Percentiles rank a stretch among this genome's conserved stretches.
Conservation (phyloP, 2,797 vertebrate species). For the Megalops cyprinoides region DNA sequence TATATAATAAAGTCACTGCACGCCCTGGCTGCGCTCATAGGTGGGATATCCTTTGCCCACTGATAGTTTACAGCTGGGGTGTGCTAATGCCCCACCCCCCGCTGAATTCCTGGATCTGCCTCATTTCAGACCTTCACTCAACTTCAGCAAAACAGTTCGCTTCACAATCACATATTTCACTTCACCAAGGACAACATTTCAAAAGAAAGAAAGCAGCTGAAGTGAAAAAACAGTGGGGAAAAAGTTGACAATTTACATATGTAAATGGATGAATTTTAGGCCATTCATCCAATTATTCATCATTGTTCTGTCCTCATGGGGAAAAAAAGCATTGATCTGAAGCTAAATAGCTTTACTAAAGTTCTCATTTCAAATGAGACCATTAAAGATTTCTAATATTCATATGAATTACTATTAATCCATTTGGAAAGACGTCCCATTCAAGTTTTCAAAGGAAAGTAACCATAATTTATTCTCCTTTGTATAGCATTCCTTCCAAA, state of each 20-base stretch:
- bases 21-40: not conserved
- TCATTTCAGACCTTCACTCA: constrained; percentile 10
- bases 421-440: not conserved
- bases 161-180: not conserved
- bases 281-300: no score
- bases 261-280: no score
- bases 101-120: constrained; percentile 15
- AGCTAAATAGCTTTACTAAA: not conserved
- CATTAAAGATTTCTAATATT: not conserved
- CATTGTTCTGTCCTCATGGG: no score
- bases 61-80: constrained; percentile 9
- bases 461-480: no score
- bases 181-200: not conserved
- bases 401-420: not conserved
- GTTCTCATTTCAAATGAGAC: not conserved
- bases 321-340: not conserved
- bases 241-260: no score
- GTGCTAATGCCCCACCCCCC: not conserved
- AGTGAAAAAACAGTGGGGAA: no score
- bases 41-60: not conserved
- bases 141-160: not conserved
- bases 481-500: not conserved
- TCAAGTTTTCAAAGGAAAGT: not conserved
- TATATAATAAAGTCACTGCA: no score
- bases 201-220: no score